Evolutionary conservation across 1,140 invertebrate species (phyloP), one percentile per base, ranked within the genome.

Genomic region (Drosophila sp.): DNA sequence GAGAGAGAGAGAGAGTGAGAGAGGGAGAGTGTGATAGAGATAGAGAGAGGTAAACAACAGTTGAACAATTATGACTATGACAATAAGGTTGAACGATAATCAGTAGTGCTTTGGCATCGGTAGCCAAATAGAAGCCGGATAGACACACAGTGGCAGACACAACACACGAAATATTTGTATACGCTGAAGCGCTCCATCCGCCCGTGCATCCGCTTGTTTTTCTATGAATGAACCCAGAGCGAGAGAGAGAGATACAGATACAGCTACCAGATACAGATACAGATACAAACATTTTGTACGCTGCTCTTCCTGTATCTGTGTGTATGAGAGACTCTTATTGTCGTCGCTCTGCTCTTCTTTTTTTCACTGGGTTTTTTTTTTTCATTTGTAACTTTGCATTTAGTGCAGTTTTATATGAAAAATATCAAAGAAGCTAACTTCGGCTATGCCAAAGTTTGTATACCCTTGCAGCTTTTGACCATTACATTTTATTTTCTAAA

Each of bases 181-280:
- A 86, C 68, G 66, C 86, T 17, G 17, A 87, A 87, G 84, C 73
- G 85, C 84, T 87, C 81, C 84, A 89, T 89, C 85, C 84, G 84
- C 84, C 84, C 84, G 85, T 89, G 84, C 80, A 89, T 89, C 84
- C 84, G 84, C 77, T 87, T 64, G 68, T 76, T 82, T 79, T 89
- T 89, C 84, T 80, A 89, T 89, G 84, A 89, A 89, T 89, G 84
- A 80, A 70, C 63, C 69, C 63, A 56, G 27, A 65, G 38, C 41
- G 55, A 58, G 57, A 65, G 47, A 33, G 38, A 60, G 58, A 75
- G 72, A 60, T 74, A 74, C 65, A 30, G 35, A 58, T 54, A 50
- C 55, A 76, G 70, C 56, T 7, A 62, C 29, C 30, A 76, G 73
- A 29, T 66, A 76, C 61, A 74, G 40, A 61, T 61, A 62, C 65